Base-by-base conservation (phyloP, 2,797 vertebrate genomes). In the Cossypha niveicapilla region DNA sequence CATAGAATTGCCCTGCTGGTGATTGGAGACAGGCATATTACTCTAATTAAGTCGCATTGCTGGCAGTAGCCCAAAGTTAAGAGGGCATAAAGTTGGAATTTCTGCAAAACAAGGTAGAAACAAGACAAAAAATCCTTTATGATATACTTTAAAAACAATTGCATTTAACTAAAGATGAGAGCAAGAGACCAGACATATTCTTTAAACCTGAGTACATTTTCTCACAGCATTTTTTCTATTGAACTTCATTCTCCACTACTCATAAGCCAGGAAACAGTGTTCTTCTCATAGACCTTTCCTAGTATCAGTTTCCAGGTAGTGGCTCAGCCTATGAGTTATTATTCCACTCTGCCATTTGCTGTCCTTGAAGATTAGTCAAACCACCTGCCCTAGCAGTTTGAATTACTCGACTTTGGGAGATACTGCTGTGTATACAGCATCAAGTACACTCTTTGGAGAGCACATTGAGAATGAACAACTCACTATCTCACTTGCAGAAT, bases 61-160 rank as follows among this genome's bases (percentile, higher is more conserved):
- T 87, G 63, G 28, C 80, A 84, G 56, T 28, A 79, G 58, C 37
- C 10, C 41, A 9, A 73, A 67, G 22, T 70, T 48, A 75, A 56
- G 41, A 71, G 45, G 47, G 24, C 60, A 71, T 48, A 41, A 91
- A 76, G 19, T 14, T 66, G 15, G 23, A 85, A 85, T 79, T 94
- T 63, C 48, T 56, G 50, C 23, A 87, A 90, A 82, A 44, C 45
- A 66, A 76, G 63, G 60, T n/a, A 50, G 77, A 95, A 89, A 81
- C 34, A 10, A 66, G 24, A 66, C 12, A 45, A 92, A 84, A 92
- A 74, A 10, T 41, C 35, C 35, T 82, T 65, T 58, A n/a, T 2
- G 0, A 39, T 51, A 53, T 17, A 63, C 9, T 83, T 80, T 39
- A 77, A 57, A 41, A 82, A 37, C 32, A 86, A 18, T 5, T 83